Evolutionary conservation across 2,113 vertebrate genomes (phyloP).

Genomic region (Mus musculus): GRCm39 chr17:47470501-47471000

Average conservation of each 20-base stretch:
- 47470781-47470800: neutral
- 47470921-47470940: neutral
- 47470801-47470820: neutral
- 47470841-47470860: neutral
- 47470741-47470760: conserved; percentile 28
- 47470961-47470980: neutral
- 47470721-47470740: conserved; percentile 3
- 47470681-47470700: neutral
- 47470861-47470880: neutral
- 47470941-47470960: neutral
- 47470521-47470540: neutral
- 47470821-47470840: neutral
- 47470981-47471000: neutral
- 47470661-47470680: conserved; percentile 27
- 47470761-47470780: conserved; percentile 6
- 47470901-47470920: neutral
- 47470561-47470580: conserved; percentile 1
- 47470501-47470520: neutral
- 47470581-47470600: neutral
- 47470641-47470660: conserved; percentile 33
- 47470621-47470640: neutral
- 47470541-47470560: conserved; percentile 1
- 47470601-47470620: neutral
- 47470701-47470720: conserved; percentile 41
- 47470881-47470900: neutral